Percentiles rank a stretch among this genome's conserved stretches.
phyloP scores from a whole-genome alignment of 2,797 vertebrate species.

The Sebastes diaconus region DNA sequence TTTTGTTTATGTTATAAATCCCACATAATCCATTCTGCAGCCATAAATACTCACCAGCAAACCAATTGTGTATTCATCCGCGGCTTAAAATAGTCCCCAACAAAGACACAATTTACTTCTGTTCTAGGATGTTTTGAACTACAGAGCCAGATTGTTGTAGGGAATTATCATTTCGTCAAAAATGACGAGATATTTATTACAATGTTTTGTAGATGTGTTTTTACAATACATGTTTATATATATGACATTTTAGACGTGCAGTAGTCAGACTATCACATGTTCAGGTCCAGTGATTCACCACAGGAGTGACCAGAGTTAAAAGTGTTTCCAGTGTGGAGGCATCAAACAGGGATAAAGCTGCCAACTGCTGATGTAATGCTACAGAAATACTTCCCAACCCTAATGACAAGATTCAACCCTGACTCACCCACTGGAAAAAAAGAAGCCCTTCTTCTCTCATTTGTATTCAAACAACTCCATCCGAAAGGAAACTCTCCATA shows the following conservation, averaged over 20 bases:
- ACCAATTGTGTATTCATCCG: background rate
- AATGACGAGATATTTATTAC: background rate
- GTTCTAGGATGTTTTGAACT: background rate
- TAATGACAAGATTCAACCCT: slow-evolving; percentile 1
- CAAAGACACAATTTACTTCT: background rate
- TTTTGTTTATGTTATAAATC: background rate
- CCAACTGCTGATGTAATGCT: slow-evolving; percentile 40
- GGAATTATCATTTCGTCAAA: background rate
- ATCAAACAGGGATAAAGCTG: slow-evolving; percentile 5
- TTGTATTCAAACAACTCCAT: background rate
- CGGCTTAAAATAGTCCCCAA: background rate
- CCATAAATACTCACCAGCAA: background rate
- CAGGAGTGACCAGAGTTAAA: slow-evolving; percentile 1
- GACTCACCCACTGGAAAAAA: slow-evolving; percentile 31
- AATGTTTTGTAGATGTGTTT: background rate
- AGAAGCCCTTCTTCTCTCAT: background rate
- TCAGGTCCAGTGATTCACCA: background rate
- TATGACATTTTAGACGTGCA: background rate
- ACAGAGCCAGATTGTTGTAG: background rate
- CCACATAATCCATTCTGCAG: background rate
- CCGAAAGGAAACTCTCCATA: background rate
- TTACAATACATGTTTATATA: background rate
- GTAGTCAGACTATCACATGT: background rate
- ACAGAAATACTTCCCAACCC: slow-evolving; percentile 40
- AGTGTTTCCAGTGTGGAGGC: slow-evolving; percentile 28